Conservation (phyloP, 2,797 vertebrate genomes). For the Melanotaenia nigrans region DNA sequence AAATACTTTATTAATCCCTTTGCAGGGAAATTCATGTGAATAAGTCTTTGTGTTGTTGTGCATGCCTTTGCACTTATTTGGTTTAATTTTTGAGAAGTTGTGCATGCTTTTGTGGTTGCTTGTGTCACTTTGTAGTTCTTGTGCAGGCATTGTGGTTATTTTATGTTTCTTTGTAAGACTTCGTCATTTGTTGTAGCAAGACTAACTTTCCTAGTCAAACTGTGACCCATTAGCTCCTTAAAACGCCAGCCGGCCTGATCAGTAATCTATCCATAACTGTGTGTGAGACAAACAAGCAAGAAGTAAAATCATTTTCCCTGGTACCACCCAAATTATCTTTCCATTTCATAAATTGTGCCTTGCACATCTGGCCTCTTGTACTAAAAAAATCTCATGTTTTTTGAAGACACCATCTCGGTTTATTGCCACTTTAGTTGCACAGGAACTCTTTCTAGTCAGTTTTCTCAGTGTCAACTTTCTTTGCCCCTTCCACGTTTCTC, state of each 20-base stretch:
- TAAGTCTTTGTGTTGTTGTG: neutral
- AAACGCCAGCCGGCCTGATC: neutral
- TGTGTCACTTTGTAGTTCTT: neutral
- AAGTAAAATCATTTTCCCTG: conserved; percentile 17
- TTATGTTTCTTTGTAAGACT: neutral
- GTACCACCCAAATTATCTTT: conserved; percentile 21
- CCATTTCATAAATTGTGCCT: conserved; percentile 15
- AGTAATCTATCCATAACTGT: conserved; percentile 12
- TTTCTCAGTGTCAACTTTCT: conserved; percentile 46
- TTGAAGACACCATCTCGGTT: conserved; percentile 42
- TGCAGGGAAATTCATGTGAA: no score
- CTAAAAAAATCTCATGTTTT: conserved; percentile 56
- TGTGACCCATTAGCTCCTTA: neutral
- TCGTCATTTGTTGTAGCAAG: conserved; percentile 7
- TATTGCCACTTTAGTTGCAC: conserved; percentile 36
- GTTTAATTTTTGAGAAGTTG: no score
- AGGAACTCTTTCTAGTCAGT: conserved; percentile 43
- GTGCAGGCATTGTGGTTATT: neutral
- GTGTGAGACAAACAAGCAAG: conserved; percentile 9
- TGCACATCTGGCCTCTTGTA: conserved; percentile 24
- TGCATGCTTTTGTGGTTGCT: neutral
- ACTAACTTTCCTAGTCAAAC: conserved; percentile 19
- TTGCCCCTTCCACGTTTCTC: conserved; percentile 41
- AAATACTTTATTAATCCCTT: no score
- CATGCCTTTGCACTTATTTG: neutral